Base-by-base conservation (phyloP, 2,888 invertebrate species). In the Calameuta filiformis region DNA sequence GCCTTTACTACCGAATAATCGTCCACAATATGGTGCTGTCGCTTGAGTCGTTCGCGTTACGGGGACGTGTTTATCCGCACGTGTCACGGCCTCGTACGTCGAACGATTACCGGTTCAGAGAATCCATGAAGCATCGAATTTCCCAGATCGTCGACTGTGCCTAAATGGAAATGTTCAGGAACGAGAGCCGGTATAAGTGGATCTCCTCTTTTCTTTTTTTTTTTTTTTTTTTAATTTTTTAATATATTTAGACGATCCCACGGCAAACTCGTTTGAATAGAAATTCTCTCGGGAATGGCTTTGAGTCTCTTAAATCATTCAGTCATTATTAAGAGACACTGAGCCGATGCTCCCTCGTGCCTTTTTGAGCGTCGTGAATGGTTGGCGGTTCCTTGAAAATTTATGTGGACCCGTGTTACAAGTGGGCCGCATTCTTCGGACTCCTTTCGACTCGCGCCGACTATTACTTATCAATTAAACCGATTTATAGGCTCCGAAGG, bases 401-500 rank as follows among this genome's bases (percentile, higher is more conserved):
- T 80, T 80, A 83, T 83, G 79, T 79, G 77, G 73, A 56, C 80
- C 76, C 76, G 76, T 30, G 56, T 77, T 81, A 80, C 80, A 82
- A 81, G 81, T 82, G 77, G 81, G 77, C 79, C 81, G 80, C 80
- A 81, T 82, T 82, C 83, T 71, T 76, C 68, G 73, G 77, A 80
- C 77, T 75, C 77, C 75, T 78, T 79, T 82, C 78, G 79, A 76
- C 80, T 81, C 79, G 68, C 73, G 68, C 79, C 78, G 79, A 81
- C 81, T 83, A 81, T 83, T 83, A 82, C 79, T 83, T 83, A 81
- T 82, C 80, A 83, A 83, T 83, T 83, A 81, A 82, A 83, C 77
- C 80, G 80, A 83, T 82, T 83, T 83, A 83, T 82, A 80, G 82
- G 77, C 81, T 69, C 80, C 77, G 76, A 81, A 82, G 79, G 79